Evolutionary conservation across 1,140 invertebrate species (phyloP).

Genomic region (Apis mellifera): DNA sequence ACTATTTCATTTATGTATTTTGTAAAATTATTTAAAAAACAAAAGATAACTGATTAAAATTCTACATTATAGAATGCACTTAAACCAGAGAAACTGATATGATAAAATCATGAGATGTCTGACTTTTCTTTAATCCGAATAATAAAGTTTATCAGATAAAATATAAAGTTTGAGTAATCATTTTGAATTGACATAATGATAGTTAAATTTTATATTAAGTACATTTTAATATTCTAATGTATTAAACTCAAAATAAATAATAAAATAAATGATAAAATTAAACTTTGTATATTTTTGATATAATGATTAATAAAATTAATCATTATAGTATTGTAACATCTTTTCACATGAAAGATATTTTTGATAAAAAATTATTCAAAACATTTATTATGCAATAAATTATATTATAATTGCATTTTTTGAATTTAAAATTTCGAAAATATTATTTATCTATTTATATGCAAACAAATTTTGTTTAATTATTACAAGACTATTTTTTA

Average conservation of each 20-base stretch:
- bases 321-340: background rate
- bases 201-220: background rate
- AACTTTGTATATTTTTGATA: background rate
- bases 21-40: background rate
- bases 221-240: background rate
- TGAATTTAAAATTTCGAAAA: constrained; percentile 1
- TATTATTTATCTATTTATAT: background rate
- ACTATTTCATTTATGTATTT: background rate
- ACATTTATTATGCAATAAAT: background rate
- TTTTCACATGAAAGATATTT: background rate
- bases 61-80: background rate
- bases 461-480: background rate
- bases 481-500: background rate
- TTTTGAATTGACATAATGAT: constrained; percentile 9
- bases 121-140: constrained; percentile 41
- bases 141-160: constrained; percentile 65
- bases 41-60: background rate
- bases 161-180: constrained; percentile 8
- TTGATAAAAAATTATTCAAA: background rate
- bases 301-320: constrained; percentile 2
- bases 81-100: constrained; percentile 5
- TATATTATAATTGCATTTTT: constrained; percentile 1
- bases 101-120: constrained; percentile 10
- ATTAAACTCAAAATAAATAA: background rate
- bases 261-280: background rate